Conservation (phyloP, 2,113 vertebrate species). For the Ciconia maguari region DNA sequence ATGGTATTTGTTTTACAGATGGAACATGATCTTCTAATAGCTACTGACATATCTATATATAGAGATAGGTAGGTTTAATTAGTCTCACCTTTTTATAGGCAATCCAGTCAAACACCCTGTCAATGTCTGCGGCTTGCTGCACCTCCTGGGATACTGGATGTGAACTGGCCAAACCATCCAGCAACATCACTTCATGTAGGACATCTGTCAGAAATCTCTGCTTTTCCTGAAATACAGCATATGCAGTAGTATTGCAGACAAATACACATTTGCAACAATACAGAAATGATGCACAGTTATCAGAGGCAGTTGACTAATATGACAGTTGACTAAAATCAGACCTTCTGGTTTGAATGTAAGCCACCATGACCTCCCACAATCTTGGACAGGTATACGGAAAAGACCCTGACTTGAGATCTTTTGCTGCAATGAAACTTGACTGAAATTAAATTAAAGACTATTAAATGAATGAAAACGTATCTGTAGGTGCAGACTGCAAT, state of each 20-base stretch:
- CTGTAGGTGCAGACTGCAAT: not conserved
- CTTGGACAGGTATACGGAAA: not conserved
- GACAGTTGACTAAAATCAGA: not conserved
- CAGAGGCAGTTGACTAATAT: not conserved
- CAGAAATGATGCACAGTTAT: not conserved
- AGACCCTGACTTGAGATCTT: not conserved
- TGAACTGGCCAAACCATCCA: constrained; percentile 91
- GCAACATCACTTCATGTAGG: constrained; percentile 94
- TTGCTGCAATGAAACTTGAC: not conserved
- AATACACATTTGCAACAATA: not conserved
- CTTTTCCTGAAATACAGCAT: constrained; percentile 87
- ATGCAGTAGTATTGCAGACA: not conserved
- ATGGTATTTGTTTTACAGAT: not conserved
- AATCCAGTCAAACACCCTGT: constrained; percentile 97
- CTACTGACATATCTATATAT: not conserved
- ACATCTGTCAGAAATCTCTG: constrained; percentile 97
- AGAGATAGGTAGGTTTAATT: not conserved
- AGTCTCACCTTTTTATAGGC: constrained; percentile 93
- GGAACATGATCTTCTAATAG: not conserved
- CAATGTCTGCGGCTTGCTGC: constrained; percentile 89
- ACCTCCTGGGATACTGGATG: constrained; percentile 97
- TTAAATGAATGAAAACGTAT: not conserved
- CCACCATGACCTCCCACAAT: not conserved
- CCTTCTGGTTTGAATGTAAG: not conserved
- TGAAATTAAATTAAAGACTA: not conserved